A percentile compares a stretch with the other conserved stretches of the same genome.
These are phyloP conservation scores for Archegozetes longisetosus DNA, from an alignment of 1,140 invertebrate species.

Conservation along the genomic window DNA sequence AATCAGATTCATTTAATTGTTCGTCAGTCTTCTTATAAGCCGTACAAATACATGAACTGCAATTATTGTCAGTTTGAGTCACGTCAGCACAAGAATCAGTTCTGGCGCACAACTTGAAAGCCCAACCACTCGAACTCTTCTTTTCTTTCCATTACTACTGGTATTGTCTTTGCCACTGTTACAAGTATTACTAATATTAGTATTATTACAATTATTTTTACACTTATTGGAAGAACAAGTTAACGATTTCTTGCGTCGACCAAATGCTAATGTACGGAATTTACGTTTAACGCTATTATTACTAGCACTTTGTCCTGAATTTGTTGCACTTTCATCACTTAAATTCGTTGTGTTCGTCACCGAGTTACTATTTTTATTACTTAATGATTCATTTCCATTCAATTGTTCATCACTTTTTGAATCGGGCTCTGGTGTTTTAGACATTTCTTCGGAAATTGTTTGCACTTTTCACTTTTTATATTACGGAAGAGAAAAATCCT, in stretches of 20 bases:
- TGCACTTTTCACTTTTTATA: too few species aligned
- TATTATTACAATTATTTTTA: not conserved
- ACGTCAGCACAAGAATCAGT: slow-evolving; percentile 1
- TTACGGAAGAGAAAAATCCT: too few species aligned
- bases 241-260: not conserved
- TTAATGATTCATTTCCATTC: too few species aligned
- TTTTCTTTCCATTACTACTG: not conserved
- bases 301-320: not conserved
- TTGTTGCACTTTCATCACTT: not conserved
- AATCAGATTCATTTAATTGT: not conserved
- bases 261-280: not conserved
- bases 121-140: not conserved
- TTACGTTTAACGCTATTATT: not conserved
- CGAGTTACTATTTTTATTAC: too few species aligned
- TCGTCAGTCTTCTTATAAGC: not conserved
- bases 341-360: too few species aligned
- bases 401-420: too few species aligned
- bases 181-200: not conserved
- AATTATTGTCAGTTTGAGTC: not conserved
- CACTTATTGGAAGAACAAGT: not conserved
- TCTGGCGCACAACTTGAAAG: not conserved
- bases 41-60: not conserved
- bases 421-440: too few species aligned
- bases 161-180: not conserved
- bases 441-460: too few species aligned